Conservation (phyloP, 64 coral and sea anemone genomes). For the Stichodactyla helianthus region DNA sequence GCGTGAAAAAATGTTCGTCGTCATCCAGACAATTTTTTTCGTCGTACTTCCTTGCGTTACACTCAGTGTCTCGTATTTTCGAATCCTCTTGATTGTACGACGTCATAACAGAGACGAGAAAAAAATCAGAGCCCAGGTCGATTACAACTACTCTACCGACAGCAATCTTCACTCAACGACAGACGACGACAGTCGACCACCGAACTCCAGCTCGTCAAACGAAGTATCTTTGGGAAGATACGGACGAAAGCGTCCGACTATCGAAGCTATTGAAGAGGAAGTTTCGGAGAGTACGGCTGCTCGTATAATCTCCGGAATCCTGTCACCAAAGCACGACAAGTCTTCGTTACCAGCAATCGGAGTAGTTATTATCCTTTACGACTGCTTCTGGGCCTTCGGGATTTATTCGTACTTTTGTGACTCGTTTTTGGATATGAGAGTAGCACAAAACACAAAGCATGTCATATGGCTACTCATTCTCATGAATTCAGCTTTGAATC, state of each 20-base stretch:
- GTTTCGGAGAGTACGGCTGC: conserved; percentile 29
- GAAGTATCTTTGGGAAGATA: neutral
- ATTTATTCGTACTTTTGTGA: conserved; percentile 21
- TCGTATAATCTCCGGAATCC: neutral
- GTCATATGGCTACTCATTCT: conserved; percentile 26
- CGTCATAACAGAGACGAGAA: conserved; percentile 7
- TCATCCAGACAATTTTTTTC: conserved; percentile 20
- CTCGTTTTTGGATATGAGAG: neutral
- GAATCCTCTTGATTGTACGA: conserved; percentile 14
- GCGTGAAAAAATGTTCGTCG: conserved; percentile 28
- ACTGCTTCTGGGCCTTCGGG: conserved; percentile 19
- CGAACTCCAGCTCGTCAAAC: neutral
- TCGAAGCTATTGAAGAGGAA: conserved; percentile 20
- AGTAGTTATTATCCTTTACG: conserved; percentile 12
- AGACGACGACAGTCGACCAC: neutral
- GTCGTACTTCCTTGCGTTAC: conserved; percentile 13
- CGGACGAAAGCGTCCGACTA: neutral
- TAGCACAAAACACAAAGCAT: neutral
- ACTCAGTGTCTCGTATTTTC: conserved; percentile 4
- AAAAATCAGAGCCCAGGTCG: neutral
- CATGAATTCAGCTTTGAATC: conserved; percentile 34
- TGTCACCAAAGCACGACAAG: conserved; percentile 23
- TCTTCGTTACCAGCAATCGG: conserved; percentile 19
- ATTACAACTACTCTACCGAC: conserved; percentile 34
- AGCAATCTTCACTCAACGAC: conserved; percentile 16